Evolutionary conservation across 2,888 invertebrate species (phyloP), one percentile per base, ranked within the genome.

Genomic region (Melikaiella ostensackeni): DNA sequence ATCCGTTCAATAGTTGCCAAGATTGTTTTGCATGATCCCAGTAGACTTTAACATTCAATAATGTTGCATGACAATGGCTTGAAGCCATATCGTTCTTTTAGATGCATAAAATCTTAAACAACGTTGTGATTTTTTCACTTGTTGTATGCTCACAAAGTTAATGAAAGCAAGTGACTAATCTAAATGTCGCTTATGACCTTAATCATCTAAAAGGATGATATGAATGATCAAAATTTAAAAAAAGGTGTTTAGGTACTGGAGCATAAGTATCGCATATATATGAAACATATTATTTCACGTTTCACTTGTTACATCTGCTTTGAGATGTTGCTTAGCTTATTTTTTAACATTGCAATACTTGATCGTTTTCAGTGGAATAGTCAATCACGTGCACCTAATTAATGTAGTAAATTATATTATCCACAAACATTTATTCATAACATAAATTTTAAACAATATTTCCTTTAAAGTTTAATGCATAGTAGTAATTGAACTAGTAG

Each of bases 1-100:
- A 85, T 86, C 84, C 85, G 84, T 86, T 84, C 84, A 83, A 46
- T 62, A 75, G 75, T 62, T 75, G 24, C 62, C 42, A 62, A 75
- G 42, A 50, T 61, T 63, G 61, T 61, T 62, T 75, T 75, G 62
- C 61, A 63, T 75, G 59, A 61, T 27, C 59, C 38, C 46, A 75
- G 38, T 75, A 38, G 30, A 11, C 30, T 21, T 62, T 61, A 46
- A 75, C 30, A 27, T n/a, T 62, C n/a, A 50, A 62, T 62, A 62
- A 77, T 80, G 50, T 75, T 75, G 24, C 77, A 75, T 33, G 13
- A 66, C 61, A 46, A 74, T 74, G 46, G 27, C 74, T 63, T 62
- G 21, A 66, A 9, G 42, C 30, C 38, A 42, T 42, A 21, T 50
- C 8, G n/a, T 50, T 9, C 21, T 50, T 50, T n/a, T 50, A 50